Evolutionary conservation across 2,113 vertebrate genomes (phyloP), one percentile per base, ranked within the genome.

Genomic region (Meles meles): DNA sequence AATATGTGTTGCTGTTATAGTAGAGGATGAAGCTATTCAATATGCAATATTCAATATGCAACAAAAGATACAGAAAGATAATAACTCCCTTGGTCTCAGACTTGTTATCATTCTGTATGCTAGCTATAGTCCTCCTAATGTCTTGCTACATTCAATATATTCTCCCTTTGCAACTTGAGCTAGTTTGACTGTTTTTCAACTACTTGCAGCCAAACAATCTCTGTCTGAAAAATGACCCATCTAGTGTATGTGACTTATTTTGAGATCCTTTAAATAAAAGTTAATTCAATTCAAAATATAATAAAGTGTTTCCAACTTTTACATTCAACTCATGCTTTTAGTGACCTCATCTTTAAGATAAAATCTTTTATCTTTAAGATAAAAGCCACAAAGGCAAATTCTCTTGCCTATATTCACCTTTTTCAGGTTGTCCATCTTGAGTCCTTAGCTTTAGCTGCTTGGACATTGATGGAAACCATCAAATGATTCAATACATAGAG

Each of bases 201-300:
- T 67, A 91, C 44, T 52, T 67, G 20, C 39, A 93, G 91, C 77
- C 63, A 85, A 80, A 83, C 14, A 88, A 86, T 82, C 47, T 88
- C 47, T 69, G 44, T 84, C 27, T 93, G 49, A 93, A 96, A 96
- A 96, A 96, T 18, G 63, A 63, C 37, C n/a, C n/a, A 57, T 79
- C 47, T 69, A 86, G 21, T 74, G 23, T 57, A 82, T 31, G 55
- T 82, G 17, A 89, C 96, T 96, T 84, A 83, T 63, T 95, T 74
- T 86, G 83, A 86, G 44, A 65, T 49, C 71, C 72, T 96, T 79
- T 59, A 90, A 93, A 92, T 49, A 84, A 59, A 96, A 90, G 15
- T 9, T 47, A 94, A 96, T 79, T 91, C n/a, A 67, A 89, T 86
- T 96, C 37, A 27, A 91, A 86, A 49, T 74, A 79, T 65, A 93